Conservation (phyloP, 2,797 vertebrate genomes). For the Mallotus villosus region DNA sequence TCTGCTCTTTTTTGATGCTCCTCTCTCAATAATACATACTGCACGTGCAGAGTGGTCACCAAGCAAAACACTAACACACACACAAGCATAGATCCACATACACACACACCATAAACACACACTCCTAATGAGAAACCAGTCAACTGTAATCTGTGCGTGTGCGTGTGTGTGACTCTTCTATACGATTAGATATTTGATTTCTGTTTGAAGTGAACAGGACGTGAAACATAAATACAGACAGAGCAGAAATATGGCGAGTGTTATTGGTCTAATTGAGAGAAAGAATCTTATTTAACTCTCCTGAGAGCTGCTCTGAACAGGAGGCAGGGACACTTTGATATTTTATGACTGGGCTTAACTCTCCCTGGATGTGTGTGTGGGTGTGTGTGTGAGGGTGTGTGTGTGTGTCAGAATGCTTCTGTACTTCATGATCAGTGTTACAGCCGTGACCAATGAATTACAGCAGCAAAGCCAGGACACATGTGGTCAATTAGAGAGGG, state of each 20-base stretch:
- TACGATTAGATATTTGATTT: no score
- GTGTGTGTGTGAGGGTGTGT: constrained; percentile 17
- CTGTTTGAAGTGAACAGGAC: no score
- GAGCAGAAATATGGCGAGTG: neutral
- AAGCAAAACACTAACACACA: no score
- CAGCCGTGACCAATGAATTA: constrained; percentile 47
- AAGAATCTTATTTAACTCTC: neutral
- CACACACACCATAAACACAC: no score
- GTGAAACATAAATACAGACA: neutral
- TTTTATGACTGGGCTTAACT: constrained; percentile 43
- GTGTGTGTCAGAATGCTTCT: constrained; percentile 25
- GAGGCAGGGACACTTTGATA: constrained; percentile 54
- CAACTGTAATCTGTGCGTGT: neutral
- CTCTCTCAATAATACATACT: no score
- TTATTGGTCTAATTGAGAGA: constrained; percentile 21
- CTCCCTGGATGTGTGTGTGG: constrained; percentile 17
- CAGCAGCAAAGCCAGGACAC: constrained; percentile 46
- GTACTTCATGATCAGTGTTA: constrained; percentile 34
- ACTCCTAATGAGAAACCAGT: no score
- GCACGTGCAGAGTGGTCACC: no score
- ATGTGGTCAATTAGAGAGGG: constrained; percentile 47
- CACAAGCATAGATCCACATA: no score
- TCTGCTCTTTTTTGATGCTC: no score
- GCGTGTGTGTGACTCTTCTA: neutral
- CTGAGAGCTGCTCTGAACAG: constrained; percentile 39